These are phyloP conservation scores for Chamaetylas fuelleborni DNA, from an alignment of 2,113 vertebrate genomes.

Conservation along the genomic window DNA sequence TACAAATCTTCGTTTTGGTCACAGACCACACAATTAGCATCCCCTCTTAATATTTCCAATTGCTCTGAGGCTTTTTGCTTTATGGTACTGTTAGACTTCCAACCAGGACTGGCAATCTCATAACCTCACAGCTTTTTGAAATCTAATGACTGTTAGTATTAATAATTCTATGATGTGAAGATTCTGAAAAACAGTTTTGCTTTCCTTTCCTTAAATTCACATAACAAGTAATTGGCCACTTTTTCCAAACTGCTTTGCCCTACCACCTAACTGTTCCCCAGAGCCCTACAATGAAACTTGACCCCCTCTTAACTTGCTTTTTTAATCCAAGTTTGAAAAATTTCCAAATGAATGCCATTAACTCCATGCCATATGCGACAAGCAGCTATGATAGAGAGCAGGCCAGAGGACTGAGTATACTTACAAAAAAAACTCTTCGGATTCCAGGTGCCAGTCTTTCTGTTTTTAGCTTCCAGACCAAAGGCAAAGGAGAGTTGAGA, in stretches of 20 bases:
- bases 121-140: neutral
- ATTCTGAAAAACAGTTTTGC: neutral
- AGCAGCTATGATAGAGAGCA: neutral
- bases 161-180: neutral
- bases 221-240: neutral
- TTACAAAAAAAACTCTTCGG: constrained; percentile 88
- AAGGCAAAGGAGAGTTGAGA: constrained; percentile 85
- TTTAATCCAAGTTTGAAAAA: neutral
- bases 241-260: neutral
- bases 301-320: neutral
- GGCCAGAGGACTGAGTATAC: constrained; percentile 52
- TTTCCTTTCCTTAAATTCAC: neutral
- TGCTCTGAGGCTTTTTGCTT: neutral
- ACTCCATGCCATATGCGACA: neutral
- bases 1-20: constrained; percentile 20
- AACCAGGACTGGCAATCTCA: neutral
- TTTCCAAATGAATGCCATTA: constrained; percentile 4
- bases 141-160: neutral
- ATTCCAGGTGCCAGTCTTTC: constrained; percentile 84
- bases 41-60: neutral
- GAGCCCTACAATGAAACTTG: constrained; percentile 13
- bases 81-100: neutral
- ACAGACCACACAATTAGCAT: constrained; percentile 62
- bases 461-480: constrained; percentile 88
- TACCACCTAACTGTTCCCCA: constrained; percentile 13